Evolutionary conservation across 2,888 invertebrate genomes (phyloP), one percentile per base, ranked within the genome.

Genomic region (Daptonema setosum): DNA sequence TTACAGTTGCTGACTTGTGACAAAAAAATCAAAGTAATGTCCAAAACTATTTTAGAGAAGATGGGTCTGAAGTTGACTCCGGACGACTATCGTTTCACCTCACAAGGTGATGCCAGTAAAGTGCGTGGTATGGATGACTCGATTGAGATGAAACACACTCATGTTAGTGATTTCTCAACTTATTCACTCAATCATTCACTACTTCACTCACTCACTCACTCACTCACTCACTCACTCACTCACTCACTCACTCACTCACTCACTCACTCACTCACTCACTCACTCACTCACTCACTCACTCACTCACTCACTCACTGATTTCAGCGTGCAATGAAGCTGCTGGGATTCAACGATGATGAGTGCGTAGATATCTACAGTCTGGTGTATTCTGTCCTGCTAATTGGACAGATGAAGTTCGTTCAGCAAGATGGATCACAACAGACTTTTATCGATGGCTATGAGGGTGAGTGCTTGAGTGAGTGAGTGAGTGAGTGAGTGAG

Each of bases 401-500:
- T 68, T n/a, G 68, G 68, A 22, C 63, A 68, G 56, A 62, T 67
- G 29, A 60, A 61, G 28, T 68, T 68, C 56, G 63, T 62, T n/a
- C 66, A 68, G 54, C 58, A 67, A 48, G 55, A 59, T 14, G 67
- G 67, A 17, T 55, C 65, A 54, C 67, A 68, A 57, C 58, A 67
- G 48, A 65, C 64, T 22, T 68, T 60, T 56, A 62, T 66, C 14
- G 66, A 66, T 50, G 59, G 62, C 28, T 59, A 61, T 55, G 57
- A 55, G 53, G 65, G n/a, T n/a, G n/a, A n/a, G n/a, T n/a, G n/a
- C n/a, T n/a, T n/a, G n/a, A n/a, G n/a, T n/a, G n/a, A n/a, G 65
- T 65, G 17, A 50, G 60, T n/a, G 35, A 25, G n/a, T 35, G 11
- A 20, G 20, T 17, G 48, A 48, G n/a, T 17, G 20, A n/a, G n/a